Base-by-base conservation (phyloP, 37 sponge, comb jelly and placozoan species). In the Cladorhizidae sp. region DNA sequence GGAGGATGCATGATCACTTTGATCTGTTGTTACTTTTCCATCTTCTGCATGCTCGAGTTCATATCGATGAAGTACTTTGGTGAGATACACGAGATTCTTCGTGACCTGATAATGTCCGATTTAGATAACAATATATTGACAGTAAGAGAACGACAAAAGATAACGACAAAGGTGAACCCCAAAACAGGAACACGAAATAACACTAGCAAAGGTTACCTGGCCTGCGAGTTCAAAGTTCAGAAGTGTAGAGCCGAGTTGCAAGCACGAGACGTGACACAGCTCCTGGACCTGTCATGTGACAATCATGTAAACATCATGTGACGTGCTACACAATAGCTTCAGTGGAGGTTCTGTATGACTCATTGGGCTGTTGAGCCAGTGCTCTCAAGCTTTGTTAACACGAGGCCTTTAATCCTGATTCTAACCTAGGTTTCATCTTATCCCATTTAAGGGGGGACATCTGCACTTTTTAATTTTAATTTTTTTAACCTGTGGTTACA, bases 11-110 rank as follows among this genome's bases (percentile, higher is more conserved):
- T 1, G 2, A 17, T 1, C 3, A 22, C 18, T 21, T 14, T 42
- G 41, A 52, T 43, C 49, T n/a, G 23, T 7, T 26, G 21, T 38
- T 1, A 56, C 59, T 56, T 18, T 26, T 6, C 35, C 1, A 45
- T 22, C 45, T 37, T 37, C 15, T 21, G 23, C 36, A 17, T 21
- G 70, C 21, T 35, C 33, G 11, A 35, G 39, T 38, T 59, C 51
- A 3, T 70, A 39, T 0, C 67, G 36, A 51, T 74, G 83, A 3
- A 86, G 70, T 8, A 94, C 75, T 56, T 81, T 77, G 54, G 74
- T 81, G 42, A 90, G 64, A 43, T 78, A 95, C 50, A 92, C 85
- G 28, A 92, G 72, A 50, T 95, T 95, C 82, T 91, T 95, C 21
- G 88, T 76, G 65, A 68, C 70, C 95, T 95, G 57, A 14, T n/a